Evolutionary conservation across 2,888 invertebrate species (phyloP).

Genomic region (Listrodromus nycthemerus): DNA sequence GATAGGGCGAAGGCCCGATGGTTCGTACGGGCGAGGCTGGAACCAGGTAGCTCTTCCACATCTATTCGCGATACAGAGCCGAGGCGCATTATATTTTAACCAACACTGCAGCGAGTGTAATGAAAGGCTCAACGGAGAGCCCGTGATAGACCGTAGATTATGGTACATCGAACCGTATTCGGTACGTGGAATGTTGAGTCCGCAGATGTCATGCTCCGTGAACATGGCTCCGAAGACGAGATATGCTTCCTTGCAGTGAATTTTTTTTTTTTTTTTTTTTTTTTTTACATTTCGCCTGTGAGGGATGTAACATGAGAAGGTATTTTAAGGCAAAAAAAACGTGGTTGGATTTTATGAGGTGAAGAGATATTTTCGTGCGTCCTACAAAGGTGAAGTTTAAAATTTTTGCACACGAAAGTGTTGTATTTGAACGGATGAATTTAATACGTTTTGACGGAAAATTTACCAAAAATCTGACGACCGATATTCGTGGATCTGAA

Average conservation of each 20-base stretch:
- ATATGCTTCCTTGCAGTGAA: neutral
- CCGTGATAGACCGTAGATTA: neutral
- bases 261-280: neutral
- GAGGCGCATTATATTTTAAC: neutral
- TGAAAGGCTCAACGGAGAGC: conserved; percentile 15
- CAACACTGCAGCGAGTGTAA: neutral
- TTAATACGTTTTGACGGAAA: too few species aligned
- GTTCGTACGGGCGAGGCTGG: neutral
- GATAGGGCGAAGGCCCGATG: neutral
- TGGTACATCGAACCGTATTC: conserved; percentile 8
- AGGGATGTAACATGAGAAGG: neutral
- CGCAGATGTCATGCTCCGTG: neutral
- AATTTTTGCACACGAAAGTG: too few species aligned
- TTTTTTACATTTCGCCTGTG: neutral
- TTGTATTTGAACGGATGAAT: too few species aligned
- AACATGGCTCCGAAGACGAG: neutral
- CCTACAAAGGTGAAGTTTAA: too few species aligned
- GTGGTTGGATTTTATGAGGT: too few species aligned
- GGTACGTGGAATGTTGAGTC: conserved; percentile 1
- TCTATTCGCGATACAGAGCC: neutral
- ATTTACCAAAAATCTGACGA: too few species aligned
- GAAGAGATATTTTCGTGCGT: too few species aligned
- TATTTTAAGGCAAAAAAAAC: too few species aligned
- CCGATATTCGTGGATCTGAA: too few species aligned
- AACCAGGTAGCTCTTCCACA: conserved; percentile 14